Base-by-base conservation (phyloP, 1,140 invertebrate species). In the Neodiprion virginianus region DNA sequence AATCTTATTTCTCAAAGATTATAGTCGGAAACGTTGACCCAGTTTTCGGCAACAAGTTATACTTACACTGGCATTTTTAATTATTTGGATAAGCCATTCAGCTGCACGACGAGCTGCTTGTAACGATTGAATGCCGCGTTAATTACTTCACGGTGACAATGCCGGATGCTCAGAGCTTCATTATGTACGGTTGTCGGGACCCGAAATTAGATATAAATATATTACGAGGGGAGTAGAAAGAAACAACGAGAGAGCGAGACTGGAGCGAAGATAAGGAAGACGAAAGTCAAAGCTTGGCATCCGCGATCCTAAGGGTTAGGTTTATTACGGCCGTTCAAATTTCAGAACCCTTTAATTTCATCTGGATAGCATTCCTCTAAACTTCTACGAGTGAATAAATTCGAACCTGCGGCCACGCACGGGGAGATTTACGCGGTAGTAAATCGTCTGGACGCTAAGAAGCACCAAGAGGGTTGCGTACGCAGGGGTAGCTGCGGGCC, bases 381-480 rank as follows among this genome's bases (percentile, higher is more conserved):
- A 40, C 28, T 40, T 40, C 28, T 3, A 40, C 1, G 28, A 40
- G 28, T 40, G 28, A 3, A 40, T 40, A 40, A 40, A 40, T 40
- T 40, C 28, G 28, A 40, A 40, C 5, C 2, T 40, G 28, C 28
- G 28, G 28, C 28, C 28, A 40, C 1, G 28, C 28, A 40, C 28
- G 2, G 12, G 12, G 3, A 28, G 68, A 69, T 69, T 69, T 69
- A 40, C 68, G 68, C 23, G n/a, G 14, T 69, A 40, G n/a, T 69
- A 69, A 69, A 69, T 69, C 23, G 68, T 40, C 68, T 40, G 68
- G 61, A 7, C 28, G 4, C 23, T 12, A 40, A 28, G 23, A 40
- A 40, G 28, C 28, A 40, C 28, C 28, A 5, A 40, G 28, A 40
- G 28, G 28, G 28, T 40, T 40, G 28, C 28, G 28, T 40, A 40